Percentiles rank a stretch among this genome's conserved stretches.
phyloP scores from a whole-genome alignment of 2,797 vertebrate species.

The Acanthiza pusilla region DNA sequence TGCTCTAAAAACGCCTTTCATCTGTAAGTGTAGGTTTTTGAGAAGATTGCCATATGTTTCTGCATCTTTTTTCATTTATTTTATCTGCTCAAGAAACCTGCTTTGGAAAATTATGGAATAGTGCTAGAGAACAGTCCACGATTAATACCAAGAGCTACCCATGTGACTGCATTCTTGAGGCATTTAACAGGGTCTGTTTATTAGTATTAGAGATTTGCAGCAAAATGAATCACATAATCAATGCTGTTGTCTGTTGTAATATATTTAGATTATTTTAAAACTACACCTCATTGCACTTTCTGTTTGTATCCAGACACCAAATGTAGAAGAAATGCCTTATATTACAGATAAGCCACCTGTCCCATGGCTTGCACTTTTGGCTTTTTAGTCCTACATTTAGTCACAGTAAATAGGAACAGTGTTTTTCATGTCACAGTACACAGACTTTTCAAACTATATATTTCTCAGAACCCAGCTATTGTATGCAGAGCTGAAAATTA shows the following conservation, averaged over 20 bases:
- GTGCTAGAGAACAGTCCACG: neutral
- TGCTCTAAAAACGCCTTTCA: neutral
- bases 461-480: neutral
- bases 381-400: neutral
- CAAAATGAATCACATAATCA: neutral
- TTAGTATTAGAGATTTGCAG: neutral
- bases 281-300: neutral
- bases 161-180: neutral
- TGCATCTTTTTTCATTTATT: neutral
- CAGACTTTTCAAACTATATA: neutral
- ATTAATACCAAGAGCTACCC: neutral
- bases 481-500: neutral
- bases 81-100: neutral
- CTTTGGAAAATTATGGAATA: neutral
- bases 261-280: neutral
- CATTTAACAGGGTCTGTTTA: neutral
- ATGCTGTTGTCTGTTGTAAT: neutral
- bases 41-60: neutral
- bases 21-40: neutral
- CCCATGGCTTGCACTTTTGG: neutral
- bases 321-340: neutral
- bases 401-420: neutral
- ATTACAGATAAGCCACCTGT: neutral
- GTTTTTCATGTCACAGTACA: neutral
- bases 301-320: neutral